These are phyloP conservation scores for Darevskia mixta DNA, from an alignment of 2,797 vertebrate species.

Conservation along the genomic window DNA sequence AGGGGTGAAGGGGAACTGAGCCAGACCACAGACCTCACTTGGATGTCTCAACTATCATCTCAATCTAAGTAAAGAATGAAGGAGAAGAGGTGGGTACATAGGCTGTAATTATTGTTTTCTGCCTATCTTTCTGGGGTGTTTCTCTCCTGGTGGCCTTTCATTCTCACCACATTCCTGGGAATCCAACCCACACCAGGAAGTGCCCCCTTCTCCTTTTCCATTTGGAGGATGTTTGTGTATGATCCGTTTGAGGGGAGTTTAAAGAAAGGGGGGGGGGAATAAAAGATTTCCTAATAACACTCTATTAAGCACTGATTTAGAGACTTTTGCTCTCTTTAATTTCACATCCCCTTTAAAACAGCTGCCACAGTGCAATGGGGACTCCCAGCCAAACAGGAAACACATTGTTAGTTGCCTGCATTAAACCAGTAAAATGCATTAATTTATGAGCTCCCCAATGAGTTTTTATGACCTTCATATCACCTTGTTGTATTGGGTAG, in stretches of 20 bases:
- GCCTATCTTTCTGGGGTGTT: neutral
- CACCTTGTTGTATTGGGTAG: conserved; percentile 66
- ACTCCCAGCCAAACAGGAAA: conserved; percentile 72
- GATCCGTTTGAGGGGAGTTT: conserved; percentile 60
- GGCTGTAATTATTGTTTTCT: accelerated
- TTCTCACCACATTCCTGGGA: neutral
- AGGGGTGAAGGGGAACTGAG: neutral
- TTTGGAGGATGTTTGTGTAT: conserved; percentile 38
- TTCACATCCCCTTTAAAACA: conserved; percentile 75
- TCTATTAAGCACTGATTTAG: conserved; percentile 80
- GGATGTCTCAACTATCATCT: neutral
- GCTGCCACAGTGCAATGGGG: conserved; percentile 63
- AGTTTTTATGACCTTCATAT: conserved; percentile 64
- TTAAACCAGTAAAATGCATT: conserved; percentile 77
- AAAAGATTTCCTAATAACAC: conserved; percentile 65
- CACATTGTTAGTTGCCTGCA: conserved; percentile 67
- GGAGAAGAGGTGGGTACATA: neutral
- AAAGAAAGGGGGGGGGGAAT: neutral
- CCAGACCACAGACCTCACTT: neutral
- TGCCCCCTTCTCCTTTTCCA: neutral
- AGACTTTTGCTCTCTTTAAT: conserved; percentile 72
- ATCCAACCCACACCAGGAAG: conserved; percentile 36
- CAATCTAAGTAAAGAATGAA: neutral
- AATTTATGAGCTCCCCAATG: conserved; percentile 73
- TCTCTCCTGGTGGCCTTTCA: neutral